phyloP scores from a whole-genome alignment of 2,797 vertebrate species.

The Rhodeus uyekii region DNA sequence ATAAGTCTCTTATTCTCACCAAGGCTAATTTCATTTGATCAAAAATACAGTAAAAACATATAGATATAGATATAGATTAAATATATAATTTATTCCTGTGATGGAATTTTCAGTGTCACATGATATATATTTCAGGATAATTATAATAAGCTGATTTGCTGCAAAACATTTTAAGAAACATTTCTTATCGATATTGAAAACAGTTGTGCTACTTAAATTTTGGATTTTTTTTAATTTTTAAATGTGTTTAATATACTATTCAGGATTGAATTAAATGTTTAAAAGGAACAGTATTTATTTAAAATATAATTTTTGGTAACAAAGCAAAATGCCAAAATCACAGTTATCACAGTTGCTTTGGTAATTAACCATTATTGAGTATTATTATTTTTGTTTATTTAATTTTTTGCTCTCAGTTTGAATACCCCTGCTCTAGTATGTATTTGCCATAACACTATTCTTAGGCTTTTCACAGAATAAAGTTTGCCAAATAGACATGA shows the following conservation, averaged over 20 bases:
- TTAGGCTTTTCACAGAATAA: not conserved
- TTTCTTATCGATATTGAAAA: too few relatives aligned
- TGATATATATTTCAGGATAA: not conserved
- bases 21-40: not conserved
- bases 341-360: too few relatives aligned
- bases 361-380: slow-evolving; percentile 25
- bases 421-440: not conserved
- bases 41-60: not conserved
- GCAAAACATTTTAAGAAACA: too few relatives aligned
- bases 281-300: too few relatives aligned
- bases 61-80: not conserved
- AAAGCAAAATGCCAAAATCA: too few relatives aligned
- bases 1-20: not conserved
- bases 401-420: not conserved
- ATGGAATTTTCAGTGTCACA: not conserved
- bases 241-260: not conserved
- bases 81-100: not conserved
- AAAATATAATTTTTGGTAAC: too few relatives aligned
- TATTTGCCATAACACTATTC: not conserved
- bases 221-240: too few relatives aligned
- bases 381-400: slow-evolving; percentile 5
- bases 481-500: not conserved
- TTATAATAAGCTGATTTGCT: not conserved
- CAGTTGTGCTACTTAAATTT: too few relatives aligned
- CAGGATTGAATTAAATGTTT: too few relatives aligned